These are phyloP conservation scores for Oophaga sylvatica DNA, from an alignment of 2,797 vertebrate genomes.

Conservation along the genomic window DNA sequence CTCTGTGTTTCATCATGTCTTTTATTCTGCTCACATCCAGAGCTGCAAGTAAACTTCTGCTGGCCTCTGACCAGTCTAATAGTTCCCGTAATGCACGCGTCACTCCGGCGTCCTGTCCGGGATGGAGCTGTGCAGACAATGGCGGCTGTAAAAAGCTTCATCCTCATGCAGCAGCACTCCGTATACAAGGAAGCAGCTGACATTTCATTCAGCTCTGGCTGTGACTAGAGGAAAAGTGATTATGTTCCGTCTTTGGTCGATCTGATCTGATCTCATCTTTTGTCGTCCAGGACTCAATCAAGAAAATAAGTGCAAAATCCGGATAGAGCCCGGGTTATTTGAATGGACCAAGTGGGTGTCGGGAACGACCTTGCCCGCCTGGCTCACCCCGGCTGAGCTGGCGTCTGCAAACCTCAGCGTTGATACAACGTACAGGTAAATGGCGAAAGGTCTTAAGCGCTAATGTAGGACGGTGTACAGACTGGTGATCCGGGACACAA, in stretches of 20 bases:
- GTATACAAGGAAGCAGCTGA: too few relatives aligned
- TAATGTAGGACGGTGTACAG: too few relatives aligned
- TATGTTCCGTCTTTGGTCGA: not conserved
- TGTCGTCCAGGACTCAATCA: slow-evolving; percentile 86
- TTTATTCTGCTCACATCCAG: not conserved
- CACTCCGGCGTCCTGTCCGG: too few relatives aligned
- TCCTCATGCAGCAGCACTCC: too few relatives aligned
- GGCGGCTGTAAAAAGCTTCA: too few relatives aligned
- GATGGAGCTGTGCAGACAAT: too few relatives aligned
- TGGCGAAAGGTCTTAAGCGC: too few relatives aligned
- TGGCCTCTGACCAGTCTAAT: too few relatives aligned
- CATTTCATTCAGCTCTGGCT: not conserved
- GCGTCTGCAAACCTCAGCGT: slow-evolving; percentile 88
- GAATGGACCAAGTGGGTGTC: slow-evolving; percentile 99
- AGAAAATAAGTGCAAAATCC: slow-evolving; percentile 90
- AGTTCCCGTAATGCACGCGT: too few relatives aligned
- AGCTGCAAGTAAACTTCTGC: not conserved
- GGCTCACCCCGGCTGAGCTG: slow-evolving; percentile 89
- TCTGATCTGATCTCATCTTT: too few relatives aligned
- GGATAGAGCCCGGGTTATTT: slow-evolving; percentile 92
- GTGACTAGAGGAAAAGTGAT: not conserved
- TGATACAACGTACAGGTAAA: slow-evolving; percentile 96
- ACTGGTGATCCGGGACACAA: too few relatives aligned
- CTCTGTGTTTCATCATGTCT: not conserved
- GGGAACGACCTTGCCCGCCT: slow-evolving; percentile 86